Conservation (phyloP, 2,113 vertebrate genomes). For the Mirza zaza region DNA sequence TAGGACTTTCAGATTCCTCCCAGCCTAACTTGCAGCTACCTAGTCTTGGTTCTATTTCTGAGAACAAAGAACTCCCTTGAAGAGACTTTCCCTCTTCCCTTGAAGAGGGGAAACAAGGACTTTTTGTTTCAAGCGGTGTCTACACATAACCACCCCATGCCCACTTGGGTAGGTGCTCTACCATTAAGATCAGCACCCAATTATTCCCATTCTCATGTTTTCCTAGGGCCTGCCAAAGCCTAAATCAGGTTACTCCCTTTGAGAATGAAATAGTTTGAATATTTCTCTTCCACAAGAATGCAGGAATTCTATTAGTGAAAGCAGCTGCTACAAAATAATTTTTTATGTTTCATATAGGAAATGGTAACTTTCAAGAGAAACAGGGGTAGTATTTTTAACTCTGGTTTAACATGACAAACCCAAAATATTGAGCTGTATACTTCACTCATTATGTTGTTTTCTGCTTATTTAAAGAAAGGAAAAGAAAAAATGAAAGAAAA, state of each 20-base stretch:
- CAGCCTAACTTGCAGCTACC: neutral
- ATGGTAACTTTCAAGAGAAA: neutral
- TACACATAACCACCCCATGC: neutral
- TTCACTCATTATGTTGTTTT: neutral
- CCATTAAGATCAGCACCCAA: no score
- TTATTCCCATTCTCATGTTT: neutral
- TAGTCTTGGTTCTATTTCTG: neutral
- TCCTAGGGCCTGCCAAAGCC: neutral
- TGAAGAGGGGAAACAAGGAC: neutral
- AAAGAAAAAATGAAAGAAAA: neutral
- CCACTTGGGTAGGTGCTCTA: neutral
- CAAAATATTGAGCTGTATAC: neutral
- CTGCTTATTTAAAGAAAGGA: slow-evolving; percentile 10
- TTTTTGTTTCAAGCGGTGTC: neutral
- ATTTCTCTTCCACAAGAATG: neutral
- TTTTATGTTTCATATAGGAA: slow-evolving; percentile 30
- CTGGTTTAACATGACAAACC: neutral
- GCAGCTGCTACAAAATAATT: neutral
- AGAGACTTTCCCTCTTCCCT: neutral
- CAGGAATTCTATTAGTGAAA: slow-evolving; percentile 45
- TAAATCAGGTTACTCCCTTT: neutral
- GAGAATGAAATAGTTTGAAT: neutral
- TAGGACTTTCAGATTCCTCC: neutral
- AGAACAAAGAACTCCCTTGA: neutral
- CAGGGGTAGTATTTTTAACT: neutral